A percentile compares a stretch with the other conserved stretches of the same genome.
Evolutionary conservation across 2,113 vertebrate genomes (phyloP).

Genomic region (Spea multiplicata): DNA sequence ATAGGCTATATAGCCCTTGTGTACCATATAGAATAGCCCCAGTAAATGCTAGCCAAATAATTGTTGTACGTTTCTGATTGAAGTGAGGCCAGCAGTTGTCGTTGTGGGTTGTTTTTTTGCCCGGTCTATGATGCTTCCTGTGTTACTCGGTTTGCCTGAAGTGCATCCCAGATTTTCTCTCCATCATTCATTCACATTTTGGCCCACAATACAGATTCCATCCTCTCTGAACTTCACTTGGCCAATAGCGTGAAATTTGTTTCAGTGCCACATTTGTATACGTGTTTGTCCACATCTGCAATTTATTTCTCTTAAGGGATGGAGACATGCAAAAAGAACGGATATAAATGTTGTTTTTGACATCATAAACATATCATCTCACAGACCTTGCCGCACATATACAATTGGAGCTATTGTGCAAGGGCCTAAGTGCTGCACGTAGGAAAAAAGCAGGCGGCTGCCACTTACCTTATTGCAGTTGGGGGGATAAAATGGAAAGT

Average conservation of each 20-base stretch:
- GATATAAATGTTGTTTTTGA: slow-evolving; percentile 44
- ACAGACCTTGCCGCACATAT: slow-evolving; percentile 14
- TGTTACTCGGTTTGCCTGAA: slow-evolving; percentile 46
- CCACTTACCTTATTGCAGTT: slow-evolving; percentile 11
- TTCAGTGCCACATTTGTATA: slow-evolving; percentile 44
- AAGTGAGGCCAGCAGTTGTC: slow-evolving; percentile 40
- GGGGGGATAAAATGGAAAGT: slow-evolving; percentile 10
- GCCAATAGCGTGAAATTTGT: slow-evolving; percentile 43
- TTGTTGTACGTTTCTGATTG: slow-evolving; percentile 30
- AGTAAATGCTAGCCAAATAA: slow-evolving; percentile 21
- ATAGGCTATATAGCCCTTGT: slow-evolving; percentile 1
- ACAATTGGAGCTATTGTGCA: slow-evolving; percentile 32
- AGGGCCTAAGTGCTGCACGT: slow-evolving; percentile 29
- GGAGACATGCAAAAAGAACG: slow-evolving; percentile 36
- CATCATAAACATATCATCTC: slow-evolving; percentile 27
- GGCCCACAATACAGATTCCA: slow-evolving; percentile 30
- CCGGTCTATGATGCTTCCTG: slow-evolving; percentile 46
- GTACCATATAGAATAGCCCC: slow-evolving; percentile 25
- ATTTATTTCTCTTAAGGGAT: slow-evolving; percentile 48
- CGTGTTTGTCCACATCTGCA: slow-evolving; percentile 48
- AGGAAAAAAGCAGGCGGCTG: slow-evolving; percentile 2
- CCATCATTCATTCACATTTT: slow-evolving; percentile 43
- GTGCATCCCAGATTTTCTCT: slow-evolving; percentile 42
- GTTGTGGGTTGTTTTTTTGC: slow-evolving; percentile 40
- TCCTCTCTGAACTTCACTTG: slow-evolving; percentile 40